These are phyloP conservation scores for Holacanthus passer DNA, from an alignment of 2,113 vertebrate genomes.

Conservation along the genomic window DNA sequence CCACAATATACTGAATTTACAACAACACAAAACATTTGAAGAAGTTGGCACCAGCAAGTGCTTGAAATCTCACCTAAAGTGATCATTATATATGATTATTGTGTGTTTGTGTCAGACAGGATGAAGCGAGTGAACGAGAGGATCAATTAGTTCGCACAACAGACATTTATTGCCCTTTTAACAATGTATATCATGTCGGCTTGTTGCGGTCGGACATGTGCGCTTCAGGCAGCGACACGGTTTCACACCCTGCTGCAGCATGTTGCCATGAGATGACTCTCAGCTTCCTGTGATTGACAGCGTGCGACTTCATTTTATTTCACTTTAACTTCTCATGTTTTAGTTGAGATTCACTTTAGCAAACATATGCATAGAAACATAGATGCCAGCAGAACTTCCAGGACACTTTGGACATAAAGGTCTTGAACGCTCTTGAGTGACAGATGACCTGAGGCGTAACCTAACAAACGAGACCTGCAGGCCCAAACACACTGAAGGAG, in stretches of 20 bases:
- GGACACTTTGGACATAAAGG: conserved; percentile 23
- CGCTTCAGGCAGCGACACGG: background rate
- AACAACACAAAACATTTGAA: background rate
- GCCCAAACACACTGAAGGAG: conserved; percentile 19
- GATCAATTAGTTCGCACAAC: background rate
- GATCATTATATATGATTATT: background rate
- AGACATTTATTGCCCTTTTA: background rate
- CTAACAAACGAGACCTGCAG: conserved; percentile 33
- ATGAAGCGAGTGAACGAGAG: background rate
- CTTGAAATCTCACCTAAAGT: background rate
- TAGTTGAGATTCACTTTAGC: background rate
- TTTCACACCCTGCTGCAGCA: background rate
- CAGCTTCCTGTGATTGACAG: background rate
- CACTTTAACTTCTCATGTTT: background rate
- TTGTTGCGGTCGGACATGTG: background rate
- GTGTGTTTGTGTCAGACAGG: background rate
- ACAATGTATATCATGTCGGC: background rate
- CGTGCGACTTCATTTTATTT: background rate
- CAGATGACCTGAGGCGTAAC: conserved; percentile 8
- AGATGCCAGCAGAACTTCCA: background rate
- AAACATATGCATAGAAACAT: background rate
- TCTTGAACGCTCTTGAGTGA: conserved; percentile 1
- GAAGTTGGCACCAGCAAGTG: background rate
- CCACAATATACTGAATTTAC: background rate
- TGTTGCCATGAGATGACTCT: background rate